Conservation (phyloP, 2,888 invertebrate species). For the Mamestra brassicae region DNA sequence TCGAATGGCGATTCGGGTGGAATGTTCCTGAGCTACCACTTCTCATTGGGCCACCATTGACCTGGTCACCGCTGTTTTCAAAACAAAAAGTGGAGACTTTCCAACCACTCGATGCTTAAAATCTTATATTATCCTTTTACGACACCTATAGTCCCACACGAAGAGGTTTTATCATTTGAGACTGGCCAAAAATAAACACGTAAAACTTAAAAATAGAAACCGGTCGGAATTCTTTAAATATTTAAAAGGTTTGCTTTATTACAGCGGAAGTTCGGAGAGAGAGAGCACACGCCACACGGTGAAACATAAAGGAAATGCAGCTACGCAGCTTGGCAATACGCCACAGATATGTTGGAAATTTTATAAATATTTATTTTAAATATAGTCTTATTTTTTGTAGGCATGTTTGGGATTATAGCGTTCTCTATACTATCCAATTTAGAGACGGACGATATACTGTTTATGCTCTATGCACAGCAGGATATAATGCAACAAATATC, state of each 20-base stretch:
- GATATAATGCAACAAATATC: not conserved
- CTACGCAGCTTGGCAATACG: slow-evolving; percentile 57
- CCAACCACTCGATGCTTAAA: not conserved
- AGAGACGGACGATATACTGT: not conserved
- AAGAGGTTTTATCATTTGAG: not conserved
- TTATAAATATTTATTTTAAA: slow-evolving; percentile 58
- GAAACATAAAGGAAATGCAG: slow-evolving; percentile 64
- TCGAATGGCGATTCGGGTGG: no score
- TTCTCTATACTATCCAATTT: not conserved
- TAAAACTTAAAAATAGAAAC: slow-evolving; percentile 27
- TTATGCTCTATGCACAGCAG: not conserved
- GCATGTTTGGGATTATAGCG: not conserved
- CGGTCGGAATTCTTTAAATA: slow-evolving; percentile 33
- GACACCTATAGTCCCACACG: not conserved
- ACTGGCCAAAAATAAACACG: slow-evolving; percentile 22
- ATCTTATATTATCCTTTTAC: not conserved
- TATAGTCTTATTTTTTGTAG: slow-evolving; percentile 50
- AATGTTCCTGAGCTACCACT: not conserved
- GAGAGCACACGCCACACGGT: slow-evolving; percentile 28
- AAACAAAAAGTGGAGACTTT: not conserved
- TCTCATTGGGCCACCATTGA: not conserved
- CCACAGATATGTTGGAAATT: slow-evolving; percentile 57
- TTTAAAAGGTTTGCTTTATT: slow-evolving; percentile 49
- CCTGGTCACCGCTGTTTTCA: no score
- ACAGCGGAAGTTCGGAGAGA: slow-evolving; percentile 50